Percentiles rank a stretch among this genome's conserved stretches.
These are phyloP conservation scores for Lampropteryx suffumata DNA, from an alignment of 2,888 invertebrate genomes.

Conservation along the genomic window DNA sequence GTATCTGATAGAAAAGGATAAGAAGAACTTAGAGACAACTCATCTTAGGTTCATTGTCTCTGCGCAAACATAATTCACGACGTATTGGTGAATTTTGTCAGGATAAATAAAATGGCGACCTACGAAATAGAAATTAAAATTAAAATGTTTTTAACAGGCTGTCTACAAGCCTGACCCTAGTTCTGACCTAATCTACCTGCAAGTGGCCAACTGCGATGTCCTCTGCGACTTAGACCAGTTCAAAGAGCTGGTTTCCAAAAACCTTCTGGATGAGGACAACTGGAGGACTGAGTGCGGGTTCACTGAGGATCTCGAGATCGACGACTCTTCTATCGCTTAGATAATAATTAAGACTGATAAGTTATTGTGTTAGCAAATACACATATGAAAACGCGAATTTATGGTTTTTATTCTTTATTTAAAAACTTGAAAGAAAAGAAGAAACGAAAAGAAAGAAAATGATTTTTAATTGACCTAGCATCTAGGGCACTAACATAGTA, in stretches of 20 bases:
- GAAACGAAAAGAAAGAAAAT: too few species aligned
- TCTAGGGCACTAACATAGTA: too few species aligned
- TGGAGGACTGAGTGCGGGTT: conserved; percentile 46
- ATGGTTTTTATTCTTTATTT: too few species aligned
- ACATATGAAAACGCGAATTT: neutral
- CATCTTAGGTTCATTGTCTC: too few species aligned
- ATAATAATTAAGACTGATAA: conserved; percentile 7
- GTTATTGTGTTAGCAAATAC: neutral
- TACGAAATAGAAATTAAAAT: too few species aligned
- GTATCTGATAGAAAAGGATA: too few species aligned
- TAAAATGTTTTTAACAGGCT: conserved; percentile 39
- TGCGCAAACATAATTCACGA: too few species aligned
- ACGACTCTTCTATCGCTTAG: conserved; percentile 37
- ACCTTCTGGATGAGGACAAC: conserved; percentile 35
- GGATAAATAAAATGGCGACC: too few species aligned
- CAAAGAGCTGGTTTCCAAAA: conserved; percentile 37
- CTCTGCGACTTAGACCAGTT: conserved; percentile 42
- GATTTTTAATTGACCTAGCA: too few species aligned
- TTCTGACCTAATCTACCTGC: conserved; percentile 35
- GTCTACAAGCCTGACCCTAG: conserved; percentile 43
- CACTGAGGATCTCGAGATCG: conserved; percentile 34
- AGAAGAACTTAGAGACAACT: neutral
- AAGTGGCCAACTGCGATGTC: conserved; percentile 41
- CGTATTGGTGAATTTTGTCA: too few species aligned
- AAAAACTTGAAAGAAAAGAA: too few species aligned